Evolutionary conservation across 2,113 vertebrate species (phyloP).

Genomic region (Peromyscus leucopus): DNA sequence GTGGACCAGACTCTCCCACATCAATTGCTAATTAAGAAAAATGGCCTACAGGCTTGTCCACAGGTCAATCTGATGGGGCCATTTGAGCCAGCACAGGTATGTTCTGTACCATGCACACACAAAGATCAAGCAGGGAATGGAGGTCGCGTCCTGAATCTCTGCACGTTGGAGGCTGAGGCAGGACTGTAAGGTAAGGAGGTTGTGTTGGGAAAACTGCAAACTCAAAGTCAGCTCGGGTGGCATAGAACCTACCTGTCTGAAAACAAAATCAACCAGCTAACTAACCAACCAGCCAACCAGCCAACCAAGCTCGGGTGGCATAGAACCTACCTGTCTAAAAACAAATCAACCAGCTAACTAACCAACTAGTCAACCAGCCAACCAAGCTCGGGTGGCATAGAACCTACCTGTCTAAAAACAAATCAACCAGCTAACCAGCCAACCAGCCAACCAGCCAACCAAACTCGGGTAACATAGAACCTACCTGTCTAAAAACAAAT

Average conservation of each 20-base stretch:
- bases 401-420: neutral
- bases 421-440: neutral
- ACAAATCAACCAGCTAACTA: neutral
- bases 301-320: too few species aligned
- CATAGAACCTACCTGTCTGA: neutral
- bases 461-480: too few species aligned
- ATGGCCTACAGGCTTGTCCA: neutral
- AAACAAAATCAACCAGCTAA: neutral
- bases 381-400: too few species aligned
- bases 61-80: neutral
- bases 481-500: neutral
- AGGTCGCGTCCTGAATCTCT: neutral
- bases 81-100: neutral
- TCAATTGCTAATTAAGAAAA: neutral
- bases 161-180: neutral
- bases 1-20: neutral
- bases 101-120: neutral
- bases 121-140: neutral
- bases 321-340: neutral
- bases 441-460: neutral
- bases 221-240: neutral
- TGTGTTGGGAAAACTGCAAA: neutral
- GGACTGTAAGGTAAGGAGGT: neutral
- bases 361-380: neutral
- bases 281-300: neutral